A percentile compares a stretch with the other conserved stretches of the same genome.
phyloP scores from a whole-genome alignment of 2,113 vertebrate genomes.

The Pelvicachromis taeniatus region DNA sequence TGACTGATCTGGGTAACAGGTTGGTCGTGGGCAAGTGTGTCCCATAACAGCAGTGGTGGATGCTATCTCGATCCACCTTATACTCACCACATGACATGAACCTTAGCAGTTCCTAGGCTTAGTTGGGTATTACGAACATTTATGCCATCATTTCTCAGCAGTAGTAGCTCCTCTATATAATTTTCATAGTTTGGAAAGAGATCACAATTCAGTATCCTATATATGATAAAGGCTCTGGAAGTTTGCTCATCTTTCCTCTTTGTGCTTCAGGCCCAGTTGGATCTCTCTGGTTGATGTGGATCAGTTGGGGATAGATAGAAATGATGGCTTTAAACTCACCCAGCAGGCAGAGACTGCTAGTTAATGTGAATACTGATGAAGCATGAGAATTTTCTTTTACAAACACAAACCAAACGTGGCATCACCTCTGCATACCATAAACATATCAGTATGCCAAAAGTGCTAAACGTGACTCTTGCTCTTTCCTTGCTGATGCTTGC shows the following conservation, averaged over 20 bases:
- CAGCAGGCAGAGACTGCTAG: neutral
- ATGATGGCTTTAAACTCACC: neutral
- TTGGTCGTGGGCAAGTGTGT: neutral
- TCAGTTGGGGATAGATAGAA: neutral
- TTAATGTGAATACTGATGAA: neutral
- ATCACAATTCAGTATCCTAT: neutral
- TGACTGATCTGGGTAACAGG: neutral
- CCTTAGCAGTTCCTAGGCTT: neutral
- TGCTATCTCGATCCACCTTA: neutral
- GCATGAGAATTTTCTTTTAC: neutral
- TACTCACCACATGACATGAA: neutral
- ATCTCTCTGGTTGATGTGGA: neutral
- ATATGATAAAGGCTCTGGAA: neutral
- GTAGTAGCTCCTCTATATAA: neutral
- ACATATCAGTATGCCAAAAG: constrained; percentile 21
- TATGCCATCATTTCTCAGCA: neutral
- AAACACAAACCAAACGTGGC: neutral
- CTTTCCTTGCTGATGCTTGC: constrained; percentile 19
- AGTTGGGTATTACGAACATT: neutral
- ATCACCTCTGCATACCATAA: neutral
- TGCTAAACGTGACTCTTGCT: constrained; percentile 11
- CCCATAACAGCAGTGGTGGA: neutral
- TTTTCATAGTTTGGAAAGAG: neutral
- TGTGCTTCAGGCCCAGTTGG: neutral
- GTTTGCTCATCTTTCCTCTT: neutral